Evolutionary conservation across 2,888 invertebrate genomes (phyloP).

Genomic region (Drosophila mettleri): DNA sequence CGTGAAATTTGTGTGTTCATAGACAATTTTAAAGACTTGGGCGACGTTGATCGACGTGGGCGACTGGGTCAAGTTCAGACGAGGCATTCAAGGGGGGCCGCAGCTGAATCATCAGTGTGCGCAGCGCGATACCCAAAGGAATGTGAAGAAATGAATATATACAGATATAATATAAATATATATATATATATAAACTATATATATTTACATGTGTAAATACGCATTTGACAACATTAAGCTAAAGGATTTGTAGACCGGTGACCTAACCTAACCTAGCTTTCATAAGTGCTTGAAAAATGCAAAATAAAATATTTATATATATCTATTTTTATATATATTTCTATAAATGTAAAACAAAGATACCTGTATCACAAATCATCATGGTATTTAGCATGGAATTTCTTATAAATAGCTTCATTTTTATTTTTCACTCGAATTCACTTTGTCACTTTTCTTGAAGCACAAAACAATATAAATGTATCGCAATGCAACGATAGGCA

Average conservation of each 20-base stretch:
- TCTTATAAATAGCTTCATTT: too few species aligned
- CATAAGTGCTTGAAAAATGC: too few species aligned
- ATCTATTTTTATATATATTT: background rate
- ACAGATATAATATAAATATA: slow-evolving; percentile 2
- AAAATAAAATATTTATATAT: too few species aligned
- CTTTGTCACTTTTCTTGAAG: slow-evolving; percentile 1
- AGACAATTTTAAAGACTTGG: slow-evolving; percentile 19
- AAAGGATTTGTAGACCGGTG: background rate
- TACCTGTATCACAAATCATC: background rate
- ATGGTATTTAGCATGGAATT: background rate
- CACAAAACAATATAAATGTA: background rate
- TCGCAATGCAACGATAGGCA: background rate
- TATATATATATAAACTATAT: background rate
- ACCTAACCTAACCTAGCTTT: background rate
- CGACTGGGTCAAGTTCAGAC: slow-evolving; percentile 75
- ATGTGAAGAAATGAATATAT: slow-evolving; percentile 4
- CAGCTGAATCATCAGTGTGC: slow-evolving; percentile 55
- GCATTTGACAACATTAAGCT: background rate
- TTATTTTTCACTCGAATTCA: background rate
- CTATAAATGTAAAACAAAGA: background rate
- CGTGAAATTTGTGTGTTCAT: slow-evolving; percentile 15
- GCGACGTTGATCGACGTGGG: slow-evolving; percentile 55
- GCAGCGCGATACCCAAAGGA: background rate
- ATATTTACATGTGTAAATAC: background rate
- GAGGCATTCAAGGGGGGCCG: slow-evolving; percentile 44